Evolutionary conservation across 2,113 vertebrate genomes (phyloP).

Genomic region (Pangasianodon gigas): DNA sequence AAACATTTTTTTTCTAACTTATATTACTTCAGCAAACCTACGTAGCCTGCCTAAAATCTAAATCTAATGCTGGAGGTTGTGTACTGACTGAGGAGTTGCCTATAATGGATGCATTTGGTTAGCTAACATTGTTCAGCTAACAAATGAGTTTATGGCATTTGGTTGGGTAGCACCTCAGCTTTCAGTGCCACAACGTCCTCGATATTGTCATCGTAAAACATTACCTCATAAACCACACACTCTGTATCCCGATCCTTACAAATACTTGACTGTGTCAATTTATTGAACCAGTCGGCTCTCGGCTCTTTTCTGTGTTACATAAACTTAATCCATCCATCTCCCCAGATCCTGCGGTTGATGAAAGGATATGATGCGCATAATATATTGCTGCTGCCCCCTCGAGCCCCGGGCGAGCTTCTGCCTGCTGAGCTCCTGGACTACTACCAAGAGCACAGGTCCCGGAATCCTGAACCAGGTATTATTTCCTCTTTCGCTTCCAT

Average conservation of each 20-base stretch:
- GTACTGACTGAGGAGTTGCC: background rate
- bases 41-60: background rate
- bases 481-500: background rate
- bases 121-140: background rate
- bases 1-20: background rate
- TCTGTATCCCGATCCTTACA: background rate
- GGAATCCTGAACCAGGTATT: constrained; percentile 63
- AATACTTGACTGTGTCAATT: background rate
- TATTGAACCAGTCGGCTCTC: constrained; percentile 6
- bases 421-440: constrained; percentile 80
- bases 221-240: background rate
- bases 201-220: background rate
- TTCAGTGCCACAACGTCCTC: background rate
- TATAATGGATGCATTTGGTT: background rate
- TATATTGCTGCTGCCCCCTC: constrained; percentile 79
- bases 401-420: constrained; percentile 77
- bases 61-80: background rate
- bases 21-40: background rate
- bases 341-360: constrained; percentile 77
- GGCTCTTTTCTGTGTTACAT: background rate
- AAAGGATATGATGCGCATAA: constrained; percentile 76
- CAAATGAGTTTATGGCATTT: background rate
- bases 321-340: constrained; percentile 1
- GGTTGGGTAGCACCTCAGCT: background rate
- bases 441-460: constrained; percentile 68